Evolutionary conservation across 2,888 invertebrate species (phyloP).

Genomic region (Terebella lapidaria): DNA sequence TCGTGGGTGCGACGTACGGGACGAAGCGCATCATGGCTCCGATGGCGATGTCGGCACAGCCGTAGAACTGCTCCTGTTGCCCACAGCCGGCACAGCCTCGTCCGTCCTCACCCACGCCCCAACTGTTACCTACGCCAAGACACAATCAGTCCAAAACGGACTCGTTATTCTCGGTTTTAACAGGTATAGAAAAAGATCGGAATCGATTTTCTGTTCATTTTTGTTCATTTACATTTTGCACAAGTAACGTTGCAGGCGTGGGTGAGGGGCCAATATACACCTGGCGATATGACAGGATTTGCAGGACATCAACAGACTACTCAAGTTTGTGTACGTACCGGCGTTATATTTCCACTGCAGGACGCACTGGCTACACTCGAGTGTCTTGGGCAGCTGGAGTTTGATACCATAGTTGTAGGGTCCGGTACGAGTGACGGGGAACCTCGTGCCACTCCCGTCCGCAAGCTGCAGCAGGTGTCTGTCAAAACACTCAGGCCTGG

Average conservation of each 20-base stretch:
- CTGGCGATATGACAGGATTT: too few species aligned
- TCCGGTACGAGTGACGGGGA: background rate
- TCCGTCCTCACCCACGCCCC: slow-evolving; percentile 20
- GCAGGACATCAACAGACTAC: too few species aligned
- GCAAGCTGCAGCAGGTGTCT: slow-evolving; percentile 13
- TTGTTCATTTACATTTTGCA: too few species aligned
- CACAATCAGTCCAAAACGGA: background rate
- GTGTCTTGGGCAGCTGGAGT: slow-evolving; percentile 13
- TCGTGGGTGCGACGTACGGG: too few species aligned
- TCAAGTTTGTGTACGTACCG: too few species aligned
- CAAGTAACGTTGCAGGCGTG: too few species aligned
- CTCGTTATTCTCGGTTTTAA: background rate
- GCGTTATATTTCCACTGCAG: slow-evolving; percentile 27
- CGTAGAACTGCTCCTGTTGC: slow-evolving; percentile 27
- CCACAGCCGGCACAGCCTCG: slow-evolving; percentile 23
- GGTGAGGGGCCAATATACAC: too few species aligned
- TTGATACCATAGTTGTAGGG: background rate
- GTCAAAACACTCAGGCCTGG: slow-evolving; percentile 17
- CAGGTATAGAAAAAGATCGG: too few species aligned
- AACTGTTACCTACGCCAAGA: slow-evolving; percentile 22
- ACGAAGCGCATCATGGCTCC: too few species aligned
- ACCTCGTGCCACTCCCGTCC: slow-evolving; percentile 15
- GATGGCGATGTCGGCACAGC: slow-evolving; percentile 25
- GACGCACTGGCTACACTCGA: slow-evolving; percentile 23
- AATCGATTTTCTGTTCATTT: too few species aligned